phyloP scores from a whole-genome alignment of 2,113 vertebrate species.

The Microtus montanus region DNA sequence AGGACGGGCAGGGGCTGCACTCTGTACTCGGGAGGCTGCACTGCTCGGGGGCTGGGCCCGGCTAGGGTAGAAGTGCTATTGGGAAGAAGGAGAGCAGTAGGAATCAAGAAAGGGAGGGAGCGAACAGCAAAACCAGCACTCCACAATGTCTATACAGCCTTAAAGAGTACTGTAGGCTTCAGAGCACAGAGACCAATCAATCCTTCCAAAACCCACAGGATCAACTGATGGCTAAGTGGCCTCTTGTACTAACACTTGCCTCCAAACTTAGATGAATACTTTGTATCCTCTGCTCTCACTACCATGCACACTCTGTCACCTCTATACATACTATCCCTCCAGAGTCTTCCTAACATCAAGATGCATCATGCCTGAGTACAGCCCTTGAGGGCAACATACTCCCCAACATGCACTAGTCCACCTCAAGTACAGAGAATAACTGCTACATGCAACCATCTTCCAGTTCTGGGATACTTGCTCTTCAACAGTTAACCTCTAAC shows the following conservation, averaged over 20 bases:
- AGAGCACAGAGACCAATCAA: neutral
- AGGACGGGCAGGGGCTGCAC: conserved; percentile 91
- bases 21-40: conserved; percentile 91
- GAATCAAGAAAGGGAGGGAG: conserved; percentile 60
- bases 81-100: conserved; percentile 70
- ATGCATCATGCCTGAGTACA: conserved; percentile 19
- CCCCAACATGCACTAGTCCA: conserved; percentile 74
- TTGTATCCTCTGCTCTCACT: neutral
- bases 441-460: conserved; percentile 63
- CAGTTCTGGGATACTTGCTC: neutral
- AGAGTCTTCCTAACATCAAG: neutral
- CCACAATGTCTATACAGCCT: neutral
- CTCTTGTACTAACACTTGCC: accelerated
- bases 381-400: conserved; percentile 43
- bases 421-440: conserved; percentile 20
- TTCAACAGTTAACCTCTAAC: conserved; percentile 48
- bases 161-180: neutral
- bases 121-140: neutral
- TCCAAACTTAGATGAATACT: conserved; percentile 7
- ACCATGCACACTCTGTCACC: conserved; percentile 26
- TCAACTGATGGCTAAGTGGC: neutral
- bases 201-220: conserved; percentile 30
- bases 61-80: conserved; percentile 95
- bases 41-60: conserved; percentile 91
- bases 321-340: neutral